phyloP scores from a whole-genome alignment of 2,888 invertebrate genomes.

The Eristalinus aeneus region DNA sequence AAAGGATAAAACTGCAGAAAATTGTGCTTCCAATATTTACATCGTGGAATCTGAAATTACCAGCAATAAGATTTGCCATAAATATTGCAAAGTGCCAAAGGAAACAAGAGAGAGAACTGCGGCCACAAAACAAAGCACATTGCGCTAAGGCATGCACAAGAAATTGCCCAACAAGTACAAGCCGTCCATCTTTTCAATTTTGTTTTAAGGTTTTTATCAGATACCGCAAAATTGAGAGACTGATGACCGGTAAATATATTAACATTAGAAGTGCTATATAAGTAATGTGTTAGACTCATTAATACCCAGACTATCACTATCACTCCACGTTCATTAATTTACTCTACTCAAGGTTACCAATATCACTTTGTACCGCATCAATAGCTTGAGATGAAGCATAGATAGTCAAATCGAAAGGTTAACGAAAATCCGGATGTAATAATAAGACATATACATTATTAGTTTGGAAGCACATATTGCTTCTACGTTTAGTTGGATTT shows the following conservation, averaged over 20 bases:
- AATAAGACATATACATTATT: too few species aligned
- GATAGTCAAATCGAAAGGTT: neutral
- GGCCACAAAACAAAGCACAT: too few species aligned
- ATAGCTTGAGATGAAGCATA: neutral
- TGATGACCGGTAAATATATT: neutral
- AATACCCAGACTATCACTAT: conserved; percentile 26
- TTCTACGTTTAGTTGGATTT: conserved; percentile 32
- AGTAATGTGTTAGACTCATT: too few species aligned
- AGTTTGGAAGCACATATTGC: conserved; percentile 13
- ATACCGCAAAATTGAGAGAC: conserved; percentile 33
- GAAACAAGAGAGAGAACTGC: too few species aligned
- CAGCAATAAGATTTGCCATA: conserved; percentile 11
- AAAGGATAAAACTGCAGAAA: conserved; percentile 72
- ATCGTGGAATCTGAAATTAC: neutral
- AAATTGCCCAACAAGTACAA: too few species aligned
- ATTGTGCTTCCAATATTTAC: conserved; percentile 73
- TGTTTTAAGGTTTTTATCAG: neutral
- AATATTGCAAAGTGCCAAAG: too few species aligned
- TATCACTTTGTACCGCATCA: conserved; percentile 42
- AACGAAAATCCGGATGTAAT: conserved; percentile 14
- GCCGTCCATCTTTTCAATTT: conserved; percentile 10
- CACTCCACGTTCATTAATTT: conserved; percentile 23
- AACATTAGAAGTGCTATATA: too few species aligned
- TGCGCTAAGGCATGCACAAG: too few species aligned
- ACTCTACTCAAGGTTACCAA: conserved; percentile 24